Conservation (phyloP, 2,888 invertebrate species). For the Galerucella calmariensis region DNA sequence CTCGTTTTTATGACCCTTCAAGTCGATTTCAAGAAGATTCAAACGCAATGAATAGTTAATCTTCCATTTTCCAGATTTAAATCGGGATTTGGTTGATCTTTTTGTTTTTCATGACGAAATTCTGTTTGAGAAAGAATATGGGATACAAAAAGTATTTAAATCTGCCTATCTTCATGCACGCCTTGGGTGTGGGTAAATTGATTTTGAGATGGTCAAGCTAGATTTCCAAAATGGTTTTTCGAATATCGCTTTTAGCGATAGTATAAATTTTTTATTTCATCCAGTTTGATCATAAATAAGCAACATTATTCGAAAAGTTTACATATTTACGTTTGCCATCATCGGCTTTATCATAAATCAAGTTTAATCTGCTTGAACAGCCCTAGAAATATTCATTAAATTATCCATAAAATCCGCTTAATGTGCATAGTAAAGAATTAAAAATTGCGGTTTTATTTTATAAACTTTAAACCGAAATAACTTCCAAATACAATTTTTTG, state of each 20-base stretch:
- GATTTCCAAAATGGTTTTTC: slow-evolving; percentile 9
- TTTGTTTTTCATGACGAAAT: slow-evolving; percentile 49
- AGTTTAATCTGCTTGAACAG: slow-evolving; percentile 41
- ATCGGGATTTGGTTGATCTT: slow-evolving; percentile 53
- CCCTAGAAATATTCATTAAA: slow-evolving; percentile 37
- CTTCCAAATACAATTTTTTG: too few relatives aligned
- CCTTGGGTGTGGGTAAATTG: slow-evolving; percentile 33
- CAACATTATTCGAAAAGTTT: slow-evolving; percentile 36
- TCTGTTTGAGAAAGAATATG: slow-evolving; percentile 40
- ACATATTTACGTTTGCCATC: slow-evolving; percentile 39
- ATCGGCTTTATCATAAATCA: slow-evolving; percentile 40
- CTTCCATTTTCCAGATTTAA: slow-evolving; percentile 54
- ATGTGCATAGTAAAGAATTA: background rate
- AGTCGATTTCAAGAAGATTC: slow-evolving; percentile 50
- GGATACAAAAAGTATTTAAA: slow-evolving; percentile 42
- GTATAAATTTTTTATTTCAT: too few relatives aligned
- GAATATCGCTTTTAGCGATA: background rate
- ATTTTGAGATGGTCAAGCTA: slow-evolving; percentile 23
- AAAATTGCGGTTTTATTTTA: background rate
- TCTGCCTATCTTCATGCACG: slow-evolving; percentile 42
- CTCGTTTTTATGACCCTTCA: slow-evolving; percentile 50
- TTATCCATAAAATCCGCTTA: slow-evolving; percentile 1
- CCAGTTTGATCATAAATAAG: too few relatives aligned
- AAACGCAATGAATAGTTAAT: slow-evolving; percentile 56
- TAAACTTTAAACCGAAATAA: too few relatives aligned